Percentiles rank a stretch among this genome's conserved stretches.
These are phyloP conservation scores for Cygnus olor DNA, from an alignment of 2,797 vertebrate species.

Conservation along the genomic window DNA sequence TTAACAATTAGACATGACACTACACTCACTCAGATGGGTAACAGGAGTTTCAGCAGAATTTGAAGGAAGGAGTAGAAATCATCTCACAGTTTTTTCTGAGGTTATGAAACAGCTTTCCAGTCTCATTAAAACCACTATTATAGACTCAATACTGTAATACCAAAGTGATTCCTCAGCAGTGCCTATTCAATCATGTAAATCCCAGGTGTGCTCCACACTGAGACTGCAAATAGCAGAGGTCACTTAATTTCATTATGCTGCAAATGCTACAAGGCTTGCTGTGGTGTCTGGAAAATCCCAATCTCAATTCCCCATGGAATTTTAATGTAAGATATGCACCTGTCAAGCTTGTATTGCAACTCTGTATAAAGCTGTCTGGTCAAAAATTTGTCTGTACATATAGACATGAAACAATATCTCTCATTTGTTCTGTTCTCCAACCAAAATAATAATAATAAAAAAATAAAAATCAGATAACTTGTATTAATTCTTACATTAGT, in stretches of 20 bases:
- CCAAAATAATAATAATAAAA: not conserved
- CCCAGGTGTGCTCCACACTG: not conserved
- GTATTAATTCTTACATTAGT: not conserved
- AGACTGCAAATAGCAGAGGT: not conserved
- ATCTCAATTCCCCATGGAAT: not conserved
- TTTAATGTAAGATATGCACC: not conserved
- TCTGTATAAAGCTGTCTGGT: not conserved
- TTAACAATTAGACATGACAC: not conserved
- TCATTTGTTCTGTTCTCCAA: not conserved
- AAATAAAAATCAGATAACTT: not conserved
- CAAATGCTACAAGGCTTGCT: not conserved
- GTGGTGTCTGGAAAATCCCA: slow-evolving; percentile 24
- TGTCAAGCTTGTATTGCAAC: not conserved
- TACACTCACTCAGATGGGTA: not conserved
- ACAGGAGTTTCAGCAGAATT: not conserved
- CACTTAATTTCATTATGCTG: not conserved
- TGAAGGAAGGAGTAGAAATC: not conserved
- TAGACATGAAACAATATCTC: not conserved
- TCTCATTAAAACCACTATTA: not conserved
- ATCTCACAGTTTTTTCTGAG: not conserved
- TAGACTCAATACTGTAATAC: not conserved
- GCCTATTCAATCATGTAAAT: not conserved
- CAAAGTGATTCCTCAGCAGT: not conserved
- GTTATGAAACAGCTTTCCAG: not conserved
- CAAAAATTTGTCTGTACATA: not conserved